phyloP scores from a whole-genome alignment of 64 coral and sea anemone genomes.

The Pocillopora damicornis region DNA sequence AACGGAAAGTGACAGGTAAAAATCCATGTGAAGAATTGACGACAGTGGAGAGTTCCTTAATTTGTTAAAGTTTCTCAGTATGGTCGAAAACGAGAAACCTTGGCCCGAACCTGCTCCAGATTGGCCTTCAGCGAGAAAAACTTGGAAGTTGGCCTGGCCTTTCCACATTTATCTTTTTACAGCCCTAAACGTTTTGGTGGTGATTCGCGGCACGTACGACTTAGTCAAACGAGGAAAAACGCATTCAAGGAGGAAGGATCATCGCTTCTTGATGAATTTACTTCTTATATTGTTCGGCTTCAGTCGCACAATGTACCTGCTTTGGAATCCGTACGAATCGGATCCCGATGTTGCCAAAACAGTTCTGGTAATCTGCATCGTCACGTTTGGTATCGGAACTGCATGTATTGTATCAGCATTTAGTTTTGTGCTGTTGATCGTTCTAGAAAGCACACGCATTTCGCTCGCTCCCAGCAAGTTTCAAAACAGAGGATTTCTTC shows the following conservation, averaged over 20 bases:
- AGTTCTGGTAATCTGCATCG: constrained; percentile 14
- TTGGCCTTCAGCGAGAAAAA: constrained; percentile 33
- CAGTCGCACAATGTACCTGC: constrained; percentile 17
- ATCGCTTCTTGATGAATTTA: constrained; percentile 39
- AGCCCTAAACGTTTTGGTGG: constrained; percentile 15
- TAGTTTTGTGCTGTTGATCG: constrained; percentile 60
- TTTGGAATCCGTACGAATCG: constrained; percentile 53
- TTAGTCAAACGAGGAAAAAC: constrained; percentile 4
- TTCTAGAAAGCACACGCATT: constrained; percentile 68
- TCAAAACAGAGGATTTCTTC: constrained; percentile 44
- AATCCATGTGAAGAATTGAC: neutral
- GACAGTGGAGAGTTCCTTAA: neutral
- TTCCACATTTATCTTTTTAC: constrained; percentile 54
- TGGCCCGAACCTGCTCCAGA: constrained; percentile 70
- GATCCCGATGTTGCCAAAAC: neutral
- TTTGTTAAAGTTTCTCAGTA: neutral
- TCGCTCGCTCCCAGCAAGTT: constrained; percentile 50
- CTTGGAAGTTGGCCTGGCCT: constrained; percentile 49
- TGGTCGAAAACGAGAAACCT: constrained; percentile 6
- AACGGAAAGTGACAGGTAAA: neutral
- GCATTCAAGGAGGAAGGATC: constrained; percentile 25
- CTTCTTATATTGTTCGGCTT: constrained; percentile 55
- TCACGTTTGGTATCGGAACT: constrained; percentile 49
- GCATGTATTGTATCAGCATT: constrained; percentile 65
- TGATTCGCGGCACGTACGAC: neutral